Base-by-base conservation (phyloP, 2,888 invertebrate genomes). In the Sinelater perroti region DNA sequence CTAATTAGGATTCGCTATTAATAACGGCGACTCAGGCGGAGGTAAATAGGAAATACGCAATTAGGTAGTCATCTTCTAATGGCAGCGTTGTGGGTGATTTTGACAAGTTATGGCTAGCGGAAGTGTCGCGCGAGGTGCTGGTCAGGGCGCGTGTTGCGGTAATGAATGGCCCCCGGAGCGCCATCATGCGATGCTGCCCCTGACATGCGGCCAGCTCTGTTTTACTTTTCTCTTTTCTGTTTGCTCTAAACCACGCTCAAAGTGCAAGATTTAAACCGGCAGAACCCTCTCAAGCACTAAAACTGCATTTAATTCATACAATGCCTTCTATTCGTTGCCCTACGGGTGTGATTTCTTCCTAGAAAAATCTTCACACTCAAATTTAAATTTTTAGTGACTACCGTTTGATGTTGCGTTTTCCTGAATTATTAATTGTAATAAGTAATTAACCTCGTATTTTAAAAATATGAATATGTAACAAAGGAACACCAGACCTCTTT, bases 131-230 rank as follows among this genome's bases (percentile, higher is more conserved):
- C 49, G 55, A 61, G 56, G 61, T 62, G 60, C 58, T 54, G 58
- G 61, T 54, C 56, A 57, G 53, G 50, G 60, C 57, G 64, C 59
- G 64, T 64, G 61, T 62, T 64, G 61, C 36, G 60, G 64, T 64
- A 64, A 64, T 60, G 61, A 64, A 64, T 64, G 56, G 61, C 56
- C 56, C 59, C 53, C 36, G 36, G 49, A 56, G 53, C 59, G 52
- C 62, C 53, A 61, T 60, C 63, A 55, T 58, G 55, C 56, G 55
- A 58, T 54, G 51, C 58, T 63, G 55, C 46, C 46, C 47, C 49
- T 63, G 61, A 63, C 63, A 61, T 61, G 57, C 52, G 57, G 56
- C 53, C 53, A 58, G 49, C 52, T 60, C 50, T 40, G 21, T 50
- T 56, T 56, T 16, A 40, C 47, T 50, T 49, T 49, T 49, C 44